These are phyloP conservation scores for Corythornis vintsioides DNA, from an alignment of 2,113 vertebrate genomes.

Conservation along the genomic window DNA sequence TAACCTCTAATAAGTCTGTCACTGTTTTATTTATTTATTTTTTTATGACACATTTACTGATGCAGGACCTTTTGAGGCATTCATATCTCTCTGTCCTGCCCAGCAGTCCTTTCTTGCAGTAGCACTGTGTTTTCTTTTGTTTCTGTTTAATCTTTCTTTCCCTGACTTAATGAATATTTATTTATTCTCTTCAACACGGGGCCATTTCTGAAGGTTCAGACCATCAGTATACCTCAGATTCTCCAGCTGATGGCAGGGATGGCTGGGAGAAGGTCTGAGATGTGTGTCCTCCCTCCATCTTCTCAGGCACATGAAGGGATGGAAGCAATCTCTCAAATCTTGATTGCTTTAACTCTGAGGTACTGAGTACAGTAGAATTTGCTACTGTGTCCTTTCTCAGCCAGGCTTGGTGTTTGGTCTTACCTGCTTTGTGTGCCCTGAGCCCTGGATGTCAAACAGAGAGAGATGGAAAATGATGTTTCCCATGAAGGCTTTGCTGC, in stretches of 20 bases:
- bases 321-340: not conserved
- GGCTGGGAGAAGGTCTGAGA: not conserved
- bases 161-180: not conserved
- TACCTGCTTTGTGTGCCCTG: not conserved
- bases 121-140: not conserved
- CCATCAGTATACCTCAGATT: rapidly evolving
- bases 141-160: not conserved
- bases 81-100: not conserved
- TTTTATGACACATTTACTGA: not conserved
- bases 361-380: not conserved
- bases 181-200: not conserved
- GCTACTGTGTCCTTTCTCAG: not conserved
- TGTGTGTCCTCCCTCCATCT: not conserved
- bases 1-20: not conserved
- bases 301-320: not conserved
- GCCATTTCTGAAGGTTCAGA: not conserved
- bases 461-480: not conserved
- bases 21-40: not conserved
- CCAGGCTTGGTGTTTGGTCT: not conserved
- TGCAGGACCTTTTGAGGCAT: not conserved
- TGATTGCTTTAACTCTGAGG: not conserved
- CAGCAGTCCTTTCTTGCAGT: not conserved
- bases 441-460: not conserved
- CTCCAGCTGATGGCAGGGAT: not conserved
- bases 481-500: not conserved